These are phyloP conservation scores for Peromyscus eremicus DNA, from an alignment of 2,797 vertebrate species.

Conservation along the genomic window DNA sequence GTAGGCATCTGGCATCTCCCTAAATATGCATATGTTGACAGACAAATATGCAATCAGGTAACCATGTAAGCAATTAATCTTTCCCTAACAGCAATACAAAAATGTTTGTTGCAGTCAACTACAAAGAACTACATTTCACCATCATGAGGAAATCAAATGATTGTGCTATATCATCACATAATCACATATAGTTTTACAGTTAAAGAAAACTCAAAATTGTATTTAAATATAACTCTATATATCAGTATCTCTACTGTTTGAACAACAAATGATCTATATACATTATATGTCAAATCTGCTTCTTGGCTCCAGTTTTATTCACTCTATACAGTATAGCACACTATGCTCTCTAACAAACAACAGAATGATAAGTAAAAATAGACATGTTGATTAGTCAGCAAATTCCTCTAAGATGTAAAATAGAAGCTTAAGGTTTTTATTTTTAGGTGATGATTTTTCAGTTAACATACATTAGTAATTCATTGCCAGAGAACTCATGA, in stretches of 20 bases:
- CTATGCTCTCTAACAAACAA: background rate
- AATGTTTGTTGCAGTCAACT: slow-evolving; percentile 68
- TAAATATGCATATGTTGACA: background rate
- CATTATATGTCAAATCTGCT: background rate
- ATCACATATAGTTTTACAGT: slow-evolving; percentile 29
- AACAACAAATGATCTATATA: background rate
- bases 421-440: background rate
- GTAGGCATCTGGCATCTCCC: slow-evolving; percentile 49
- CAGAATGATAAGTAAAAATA: slow-evolving; percentile 24
- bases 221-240: background rate
- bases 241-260: background rate
- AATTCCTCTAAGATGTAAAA: background rate
- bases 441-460: background rate
- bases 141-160: slow-evolving; percentile 69
- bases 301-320: background rate
- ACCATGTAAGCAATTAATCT: background rate
- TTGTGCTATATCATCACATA: background rate
- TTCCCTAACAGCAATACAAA: slow-evolving; percentile 67
- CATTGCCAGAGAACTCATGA: background rate
- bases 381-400: background rate
- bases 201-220: background rate
- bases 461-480: background rate
- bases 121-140: slow-evolving; percentile 56
- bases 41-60: background rate
- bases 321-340: background rate